phyloP scores from a whole-genome alignment of 2,113 vertebrate species.

The Chinchilla lanigera region DNA sequence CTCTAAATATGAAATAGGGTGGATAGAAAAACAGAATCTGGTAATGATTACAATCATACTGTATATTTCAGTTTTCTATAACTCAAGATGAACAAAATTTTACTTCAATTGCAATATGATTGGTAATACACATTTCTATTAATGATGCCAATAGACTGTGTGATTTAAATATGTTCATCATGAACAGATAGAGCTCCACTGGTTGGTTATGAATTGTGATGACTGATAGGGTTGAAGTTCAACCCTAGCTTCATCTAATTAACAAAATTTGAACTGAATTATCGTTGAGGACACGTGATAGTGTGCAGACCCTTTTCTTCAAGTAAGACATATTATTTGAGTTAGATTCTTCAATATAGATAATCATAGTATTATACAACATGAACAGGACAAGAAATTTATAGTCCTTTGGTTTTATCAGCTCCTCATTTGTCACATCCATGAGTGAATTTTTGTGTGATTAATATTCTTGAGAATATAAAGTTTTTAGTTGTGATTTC shows the following conservation, averaged over 20 bases:
- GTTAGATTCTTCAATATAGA: not conserved
- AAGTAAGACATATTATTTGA: not conserved
- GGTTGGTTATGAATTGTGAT: not conserved
- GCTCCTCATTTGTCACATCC: not conserved
- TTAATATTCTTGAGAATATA: not conserved
- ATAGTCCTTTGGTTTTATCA: not conserved
- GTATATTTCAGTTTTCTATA: constrained; percentile 1
- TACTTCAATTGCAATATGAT: not conserved
- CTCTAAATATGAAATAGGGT: not conserved
- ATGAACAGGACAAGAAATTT: not conserved
- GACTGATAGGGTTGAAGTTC: not conserved
- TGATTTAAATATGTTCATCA: not conserved
- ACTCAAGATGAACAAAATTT: not conserved
- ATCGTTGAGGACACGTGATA: not conserved
- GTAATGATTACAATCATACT: not conserved
- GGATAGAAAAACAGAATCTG: not conserved
- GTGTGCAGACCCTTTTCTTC: not conserved
- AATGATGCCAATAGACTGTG: not conserved
- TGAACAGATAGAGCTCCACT: not conserved
- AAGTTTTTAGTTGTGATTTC: not conserved
- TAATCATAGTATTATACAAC: not conserved
- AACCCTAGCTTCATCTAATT: not conserved
- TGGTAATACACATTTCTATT: not conserved
- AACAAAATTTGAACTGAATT: not conserved
- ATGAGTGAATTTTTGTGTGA: not conserved